phyloP scores from a whole-genome alignment of 2,888 invertebrate species.

The Diaphora mendica region DNA sequence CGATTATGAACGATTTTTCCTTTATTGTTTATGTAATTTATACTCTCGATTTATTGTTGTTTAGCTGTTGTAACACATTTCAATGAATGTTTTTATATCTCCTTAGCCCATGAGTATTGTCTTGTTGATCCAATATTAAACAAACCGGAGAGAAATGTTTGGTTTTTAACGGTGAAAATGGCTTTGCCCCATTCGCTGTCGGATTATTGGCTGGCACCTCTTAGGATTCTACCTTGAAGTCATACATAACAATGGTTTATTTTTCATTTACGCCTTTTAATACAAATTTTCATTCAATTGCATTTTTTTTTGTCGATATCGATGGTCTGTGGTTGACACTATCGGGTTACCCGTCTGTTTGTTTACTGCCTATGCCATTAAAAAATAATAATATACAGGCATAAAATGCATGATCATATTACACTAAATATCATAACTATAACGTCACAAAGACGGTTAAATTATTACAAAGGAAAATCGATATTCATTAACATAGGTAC shows the following conservation, averaged over 20 bases:
- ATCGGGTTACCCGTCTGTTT: no score
- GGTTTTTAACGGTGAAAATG: conserved; percentile 44
- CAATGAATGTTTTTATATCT: neutral
- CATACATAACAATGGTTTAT: conserved; percentile 2
- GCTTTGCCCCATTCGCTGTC: conserved; percentile 44
- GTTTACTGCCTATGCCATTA: no score
- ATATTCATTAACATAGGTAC: neutral
- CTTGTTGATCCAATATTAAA: conserved; percentile 32
- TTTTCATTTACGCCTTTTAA: neutral
- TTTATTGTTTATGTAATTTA: no score
- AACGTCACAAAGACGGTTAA: neutral
- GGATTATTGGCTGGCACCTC: conserved; percentile 46
- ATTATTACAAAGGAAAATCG: neutral
- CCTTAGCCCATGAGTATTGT: conserved; percentile 8
- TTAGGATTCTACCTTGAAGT: conserved; percentile 22
- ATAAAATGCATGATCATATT: neutral
- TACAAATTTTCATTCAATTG: no score
- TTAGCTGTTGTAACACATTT: neutral
- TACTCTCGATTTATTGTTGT: no score
- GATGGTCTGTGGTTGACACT: no score
- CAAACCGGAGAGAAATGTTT: conserved; percentile 41
- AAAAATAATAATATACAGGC: no score
- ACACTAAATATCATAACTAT: neutral
- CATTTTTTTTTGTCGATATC: no score
- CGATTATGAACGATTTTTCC: no score